Evolutionary conservation across 2,113 vertebrate species (phyloP).

Genomic region (Macrotis lagotis): DNA sequence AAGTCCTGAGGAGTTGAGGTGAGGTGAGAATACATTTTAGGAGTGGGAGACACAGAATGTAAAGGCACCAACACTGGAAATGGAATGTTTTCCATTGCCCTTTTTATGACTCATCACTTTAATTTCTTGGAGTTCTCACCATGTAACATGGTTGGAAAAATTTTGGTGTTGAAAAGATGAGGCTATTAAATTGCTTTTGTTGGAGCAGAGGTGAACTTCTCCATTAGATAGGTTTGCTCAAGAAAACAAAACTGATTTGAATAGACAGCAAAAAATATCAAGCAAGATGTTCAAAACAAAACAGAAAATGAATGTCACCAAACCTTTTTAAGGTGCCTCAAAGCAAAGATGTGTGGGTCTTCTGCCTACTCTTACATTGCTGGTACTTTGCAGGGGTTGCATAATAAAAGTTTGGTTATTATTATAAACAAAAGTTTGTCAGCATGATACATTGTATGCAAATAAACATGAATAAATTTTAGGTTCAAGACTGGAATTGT

Average conservation of each 20-base stretch:
- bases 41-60: background rate
- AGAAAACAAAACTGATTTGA: background rate
- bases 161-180: background rate
- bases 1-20: background rate
- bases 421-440: background rate
- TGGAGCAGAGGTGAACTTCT: background rate
- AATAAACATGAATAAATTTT: background rate
- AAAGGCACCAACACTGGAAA: background rate
- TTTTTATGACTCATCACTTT: background rate
- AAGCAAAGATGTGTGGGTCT: background rate
- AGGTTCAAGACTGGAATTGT: background rate
- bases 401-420: background rate
- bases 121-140: background rate
- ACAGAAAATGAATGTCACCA: background rate
- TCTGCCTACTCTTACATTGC: background rate
- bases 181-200: background rate
- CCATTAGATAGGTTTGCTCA: background rate
- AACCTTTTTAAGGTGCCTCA: background rate
- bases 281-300: background rate
- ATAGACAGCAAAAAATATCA: background rate
- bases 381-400: background rate
- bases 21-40: background rate
- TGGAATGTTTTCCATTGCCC: background rate
- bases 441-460: background rate
- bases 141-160: background rate